phyloP scores from a whole-genome alignment of 2,888 invertebrate genomes.

The Caenorhabditis zanzibari region DNA sequence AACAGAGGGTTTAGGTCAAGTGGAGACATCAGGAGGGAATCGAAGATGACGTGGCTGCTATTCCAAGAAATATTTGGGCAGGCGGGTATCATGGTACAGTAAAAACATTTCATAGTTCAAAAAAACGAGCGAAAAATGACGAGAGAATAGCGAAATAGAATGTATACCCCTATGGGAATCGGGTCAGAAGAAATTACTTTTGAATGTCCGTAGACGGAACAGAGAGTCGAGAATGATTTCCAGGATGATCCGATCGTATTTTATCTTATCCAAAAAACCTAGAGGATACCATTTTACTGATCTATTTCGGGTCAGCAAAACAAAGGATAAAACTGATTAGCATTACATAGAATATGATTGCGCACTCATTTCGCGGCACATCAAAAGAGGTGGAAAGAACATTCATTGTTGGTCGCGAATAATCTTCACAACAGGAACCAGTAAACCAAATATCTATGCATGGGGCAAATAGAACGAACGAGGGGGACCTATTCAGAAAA shows the following conservation, averaged over 20 bases:
- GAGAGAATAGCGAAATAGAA: too few species aligned
- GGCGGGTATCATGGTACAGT: not conserved
- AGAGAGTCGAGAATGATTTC: not conserved
- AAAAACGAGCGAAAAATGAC: too few species aligned
- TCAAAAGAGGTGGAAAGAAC: not conserved
- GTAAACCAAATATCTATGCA: conserved; percentile 48
- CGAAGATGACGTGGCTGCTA: conserved; percentile 29
- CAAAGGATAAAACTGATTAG: conserved; percentile 32
- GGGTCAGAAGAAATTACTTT: not conserved
- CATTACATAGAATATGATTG: not conserved
- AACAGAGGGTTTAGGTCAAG: conserved; percentile 36
- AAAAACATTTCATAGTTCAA: too few species aligned
- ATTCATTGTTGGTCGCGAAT: conserved; percentile 34
- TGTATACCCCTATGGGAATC: not conserved
- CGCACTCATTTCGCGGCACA: conserved; percentile 7
- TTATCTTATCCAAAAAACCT: not conserved
- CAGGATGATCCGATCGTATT: not conserved
- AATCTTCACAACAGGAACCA: conserved; percentile 26
- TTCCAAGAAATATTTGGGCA: not conserved
- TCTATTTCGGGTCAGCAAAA: not conserved
- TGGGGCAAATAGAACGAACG: not conserved
- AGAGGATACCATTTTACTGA: too few species aligned
- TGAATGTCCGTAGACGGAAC: not conserved
- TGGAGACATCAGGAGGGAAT: not conserved
- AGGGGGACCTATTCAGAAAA: not conserved